Evolutionary conservation across 2,113 vertebrate species (phyloP).

Genomic region (Atrichornis clamosus): DNA sequence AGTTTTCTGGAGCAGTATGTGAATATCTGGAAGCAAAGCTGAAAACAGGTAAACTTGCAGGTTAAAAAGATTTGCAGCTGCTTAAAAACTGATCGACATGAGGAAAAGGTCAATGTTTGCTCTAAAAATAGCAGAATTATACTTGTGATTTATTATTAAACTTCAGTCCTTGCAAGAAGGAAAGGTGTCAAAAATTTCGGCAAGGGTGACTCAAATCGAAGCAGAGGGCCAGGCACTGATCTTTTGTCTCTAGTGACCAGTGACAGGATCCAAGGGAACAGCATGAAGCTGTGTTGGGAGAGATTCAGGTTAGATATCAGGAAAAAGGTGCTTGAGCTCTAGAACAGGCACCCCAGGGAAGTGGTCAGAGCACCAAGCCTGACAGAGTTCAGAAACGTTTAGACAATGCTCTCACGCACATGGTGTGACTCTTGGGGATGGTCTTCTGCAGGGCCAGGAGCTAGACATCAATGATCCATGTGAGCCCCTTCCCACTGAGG

Average conservation of each 20-base stretch:
- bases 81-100: neutral
- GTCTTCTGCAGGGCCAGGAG: neutral
- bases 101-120: neutral
- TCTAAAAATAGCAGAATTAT: neutral
- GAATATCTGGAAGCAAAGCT: neutral
- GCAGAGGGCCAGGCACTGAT: neutral
- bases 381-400: neutral
- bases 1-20: neutral
- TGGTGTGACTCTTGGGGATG: neutral
- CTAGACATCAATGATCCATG: rapidly evolving
- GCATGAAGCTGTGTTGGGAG: neutral
- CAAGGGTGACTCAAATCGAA: neutral
- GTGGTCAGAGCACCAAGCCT: neutral
- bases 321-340: neutral
- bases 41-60: neutral
- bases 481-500: neutral
- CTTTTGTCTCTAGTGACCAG: neutral
- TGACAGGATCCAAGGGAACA: neutral
- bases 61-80: neutral
- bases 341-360: neutral
- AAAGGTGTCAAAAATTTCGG: neutral
- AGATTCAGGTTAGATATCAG: neutral
- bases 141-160: neutral
- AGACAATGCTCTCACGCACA: neutral
- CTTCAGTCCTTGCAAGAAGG: neutral